A percentile compares a stretch with the other conserved stretches of the same genome.
These are phyloP conservation scores for Platichthys stellatus DNA, from an alignment of 2,113 vertebrate species.

Conservation along the genomic window DNA sequence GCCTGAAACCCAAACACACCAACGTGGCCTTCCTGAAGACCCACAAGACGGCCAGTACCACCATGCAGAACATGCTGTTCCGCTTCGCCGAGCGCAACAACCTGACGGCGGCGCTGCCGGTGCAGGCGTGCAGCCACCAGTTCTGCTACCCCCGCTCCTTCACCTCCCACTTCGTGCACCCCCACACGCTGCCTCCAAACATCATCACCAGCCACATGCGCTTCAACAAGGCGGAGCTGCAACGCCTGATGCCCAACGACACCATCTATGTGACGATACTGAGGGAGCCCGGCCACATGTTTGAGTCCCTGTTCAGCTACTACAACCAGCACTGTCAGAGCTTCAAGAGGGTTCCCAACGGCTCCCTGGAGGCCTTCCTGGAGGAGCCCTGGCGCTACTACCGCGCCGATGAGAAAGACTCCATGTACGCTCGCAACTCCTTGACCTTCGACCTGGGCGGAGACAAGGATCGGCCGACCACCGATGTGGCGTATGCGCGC, in stretches of 20 bases:
- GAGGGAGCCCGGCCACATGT: slow-evolving; percentile 88
- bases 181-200: slow-evolving; percentile 83
- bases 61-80: slow-evolving; percentile 91
- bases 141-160: slow-evolving; percentile 90
- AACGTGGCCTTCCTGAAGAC: slow-evolving; percentile 90
- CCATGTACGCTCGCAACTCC: slow-evolving; percentile 88
- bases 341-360: slow-evolving; percentile 86
- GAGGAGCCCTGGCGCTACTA: slow-evolving; percentile 84
- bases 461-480: slow-evolving; percentile 80
- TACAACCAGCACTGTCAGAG: slow-evolving; percentile 87
- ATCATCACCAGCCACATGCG: slow-evolving; percentile 89
- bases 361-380: slow-evolving; percentile 86
- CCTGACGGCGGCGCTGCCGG: slow-evolving; percentile 86
- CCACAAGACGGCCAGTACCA: slow-evolving; percentile 90
- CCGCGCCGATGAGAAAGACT: slow-evolving; percentile 81
- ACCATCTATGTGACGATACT: slow-evolving; percentile 89
- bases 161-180: slow-evolving; percentile 85
- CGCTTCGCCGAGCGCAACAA: slow-evolving; percentile 90
- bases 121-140: slow-evolving; percentile 85
- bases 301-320: slow-evolving; percentile 90
- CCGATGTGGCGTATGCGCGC: slow-evolving; percentile 74
- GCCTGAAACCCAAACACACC: slow-evolving; percentile 81
- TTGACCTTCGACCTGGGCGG: slow-evolving; percentile 88
- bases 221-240: slow-evolving; percentile 81
- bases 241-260: slow-evolving; percentile 84